Percentiles rank a stretch among this genome's conserved stretches.
phyloP scores from a whole-genome alignment of 1,140 invertebrate genomes.

The Monomorium pharaonis region DNA sequence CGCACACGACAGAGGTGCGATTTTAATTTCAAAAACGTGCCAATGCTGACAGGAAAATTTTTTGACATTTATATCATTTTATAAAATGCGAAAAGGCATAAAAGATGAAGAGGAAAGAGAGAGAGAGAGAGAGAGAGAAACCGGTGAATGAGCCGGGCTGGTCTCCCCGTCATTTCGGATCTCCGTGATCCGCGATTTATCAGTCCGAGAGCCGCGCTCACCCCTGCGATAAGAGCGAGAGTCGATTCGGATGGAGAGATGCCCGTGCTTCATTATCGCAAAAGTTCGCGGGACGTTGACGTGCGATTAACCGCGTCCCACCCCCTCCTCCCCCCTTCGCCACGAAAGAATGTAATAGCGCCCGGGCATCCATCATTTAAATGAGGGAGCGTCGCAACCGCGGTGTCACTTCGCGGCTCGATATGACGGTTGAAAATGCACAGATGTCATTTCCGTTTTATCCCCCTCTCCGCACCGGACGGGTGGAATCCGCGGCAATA shows the following conservation, averaged over 20 bases:
- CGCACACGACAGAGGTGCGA: not conserved
- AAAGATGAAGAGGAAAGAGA: not conserved
- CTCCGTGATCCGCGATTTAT: not conserved
- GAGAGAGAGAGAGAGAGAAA: not conserved
- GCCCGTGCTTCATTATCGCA: conserved; percentile 12
- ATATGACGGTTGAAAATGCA: conserved; percentile 20
- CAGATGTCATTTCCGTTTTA: conserved; percentile 25
- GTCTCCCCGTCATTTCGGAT: not conserved
- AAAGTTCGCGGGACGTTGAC: conserved; percentile 19
- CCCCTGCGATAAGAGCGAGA: not conserved
- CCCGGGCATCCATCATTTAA: conserved; percentile 23
- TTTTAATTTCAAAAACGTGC: not conserved
- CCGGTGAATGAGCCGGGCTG: not conserved
- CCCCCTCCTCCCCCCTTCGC: no score
- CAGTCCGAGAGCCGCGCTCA: not conserved
- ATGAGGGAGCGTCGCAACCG: conserved; percentile 4
- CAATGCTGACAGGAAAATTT: not conserved
- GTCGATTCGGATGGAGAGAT: not conserved
- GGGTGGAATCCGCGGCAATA: not conserved
- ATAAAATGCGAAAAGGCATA: not conserved
- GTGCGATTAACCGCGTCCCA: conserved; percentile 18
- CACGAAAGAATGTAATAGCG: conserved; percentile 7
- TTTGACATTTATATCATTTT: not conserved
- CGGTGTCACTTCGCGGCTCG: not conserved
- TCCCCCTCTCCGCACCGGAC: no score